Percentiles rank a stretch among this genome's conserved stretches.
Evolutionary conservation across 2,888 invertebrate genomes (phyloP).

Genomic region (Dascillus cervinus): DNA sequence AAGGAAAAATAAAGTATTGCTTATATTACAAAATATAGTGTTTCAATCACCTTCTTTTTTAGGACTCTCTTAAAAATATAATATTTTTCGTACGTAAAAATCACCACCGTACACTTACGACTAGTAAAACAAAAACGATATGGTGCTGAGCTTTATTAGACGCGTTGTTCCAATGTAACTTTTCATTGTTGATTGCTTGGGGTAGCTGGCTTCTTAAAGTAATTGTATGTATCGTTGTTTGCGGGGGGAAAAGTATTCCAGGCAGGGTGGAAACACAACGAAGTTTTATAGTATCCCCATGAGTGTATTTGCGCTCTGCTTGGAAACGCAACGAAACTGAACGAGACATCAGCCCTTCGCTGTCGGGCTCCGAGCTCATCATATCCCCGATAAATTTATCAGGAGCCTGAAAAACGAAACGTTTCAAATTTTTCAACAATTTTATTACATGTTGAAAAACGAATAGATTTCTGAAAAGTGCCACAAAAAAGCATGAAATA

Average conservation of each 20-base stretch:
- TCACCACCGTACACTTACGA: neutral
- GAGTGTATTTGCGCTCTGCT: conserved; percentile 29
- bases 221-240: conserved; percentile 23
- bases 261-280: conserved; percentile 34
- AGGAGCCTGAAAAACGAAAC: conserved; percentile 25
- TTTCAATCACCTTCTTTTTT: too few species aligned
- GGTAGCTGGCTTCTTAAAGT: conserved; percentile 21
- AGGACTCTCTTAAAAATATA: too few species aligned
- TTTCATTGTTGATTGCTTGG: conserved; percentile 28
- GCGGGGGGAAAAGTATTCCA: conserved; percentile 30
- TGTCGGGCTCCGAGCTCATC: conserved; percentile 28
- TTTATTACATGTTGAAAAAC: too few species aligned
- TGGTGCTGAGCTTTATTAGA: neutral
- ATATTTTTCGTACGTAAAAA: too few species aligned
- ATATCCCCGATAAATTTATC: conserved; percentile 26
- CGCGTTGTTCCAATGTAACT: conserved; percentile 24
- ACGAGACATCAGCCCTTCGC: conserved; percentile 28
- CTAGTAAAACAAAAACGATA: neutral
- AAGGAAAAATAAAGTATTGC: too few species aligned
- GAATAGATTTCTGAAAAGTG: too few species aligned
- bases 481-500: too few species aligned
- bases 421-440: too few species aligned
- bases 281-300: conserved; percentile 28
- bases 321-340: conserved; percentile 27
- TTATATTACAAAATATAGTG: too few species aligned